Percentiles rank a stretch among this genome's conserved stretches.
These are phyloP conservation scores for Oscheius sp. DNA, from an alignment of 1,140 invertebrate species.

Conservation along the genomic window DNA sequence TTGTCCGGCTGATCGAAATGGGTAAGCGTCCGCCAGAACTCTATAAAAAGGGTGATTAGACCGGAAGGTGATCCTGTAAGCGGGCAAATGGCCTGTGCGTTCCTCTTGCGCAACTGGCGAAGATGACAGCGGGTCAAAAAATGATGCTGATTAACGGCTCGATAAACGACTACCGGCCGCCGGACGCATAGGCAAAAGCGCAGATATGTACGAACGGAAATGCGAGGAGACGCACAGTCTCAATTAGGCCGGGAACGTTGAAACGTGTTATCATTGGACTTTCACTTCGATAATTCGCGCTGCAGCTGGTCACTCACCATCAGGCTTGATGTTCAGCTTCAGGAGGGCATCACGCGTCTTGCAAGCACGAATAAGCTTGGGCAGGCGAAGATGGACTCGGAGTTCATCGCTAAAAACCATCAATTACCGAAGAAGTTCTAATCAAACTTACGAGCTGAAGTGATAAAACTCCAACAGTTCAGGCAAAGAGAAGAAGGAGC, in stretches of 20 bases:
- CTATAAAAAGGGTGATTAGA: no score
- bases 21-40: no score
- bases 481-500: background rate
- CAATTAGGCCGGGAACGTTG: background rate
- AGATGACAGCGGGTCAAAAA: constrained; percentile 8
- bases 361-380: background rate
- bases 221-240: background rate
- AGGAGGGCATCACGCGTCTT: no score
- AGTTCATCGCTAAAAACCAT: background rate
- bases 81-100: no score
- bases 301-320: no score
- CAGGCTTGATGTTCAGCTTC: no score
- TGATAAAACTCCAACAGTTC: background rate
- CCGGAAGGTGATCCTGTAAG: no score
- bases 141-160: background rate
- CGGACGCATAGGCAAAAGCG: background rate
- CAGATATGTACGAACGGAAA: background rate
- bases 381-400: background rate
- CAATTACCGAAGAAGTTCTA: background rate
- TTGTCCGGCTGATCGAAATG: no score
- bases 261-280: constrained; percentile 6
- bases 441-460: background rate
- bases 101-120: background rate
- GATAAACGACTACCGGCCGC: background rate
- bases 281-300: constrained; percentile 4